These are phyloP conservation scores for Coboldia fuscipes DNA, from an alignment of 1,140 invertebrate genomes.

Conservation along the genomic window DNA sequence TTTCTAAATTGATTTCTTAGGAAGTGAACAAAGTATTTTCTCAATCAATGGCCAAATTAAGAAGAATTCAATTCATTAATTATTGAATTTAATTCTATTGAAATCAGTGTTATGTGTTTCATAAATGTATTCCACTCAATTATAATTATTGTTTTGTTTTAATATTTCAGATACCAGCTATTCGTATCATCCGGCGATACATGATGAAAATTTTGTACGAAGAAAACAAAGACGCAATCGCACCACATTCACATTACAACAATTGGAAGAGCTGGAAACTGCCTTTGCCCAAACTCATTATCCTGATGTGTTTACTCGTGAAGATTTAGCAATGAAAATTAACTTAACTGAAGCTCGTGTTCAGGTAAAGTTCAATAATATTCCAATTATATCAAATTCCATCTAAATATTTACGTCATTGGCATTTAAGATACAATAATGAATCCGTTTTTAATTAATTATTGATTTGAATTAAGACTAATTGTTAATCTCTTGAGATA, in stretches of 20 bases:
- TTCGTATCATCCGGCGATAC: conserved; percentile 79
- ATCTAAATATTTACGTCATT: neutral
- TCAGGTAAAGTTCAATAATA: conserved; percentile 43
- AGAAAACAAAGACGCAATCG: conserved; percentile 87
- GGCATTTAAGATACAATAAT: too few relatives aligned
- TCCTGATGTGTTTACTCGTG: conserved; percentile 91
- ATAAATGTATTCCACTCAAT: too few relatives aligned
- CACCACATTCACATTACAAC: conserved; percentile 91
- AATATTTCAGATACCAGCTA: conserved; percentile 60
- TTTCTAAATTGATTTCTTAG: too few relatives aligned
- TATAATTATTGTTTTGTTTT: conserved; percentile 7
- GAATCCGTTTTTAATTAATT: too few relatives aligned
- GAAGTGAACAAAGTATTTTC: too few relatives aligned
- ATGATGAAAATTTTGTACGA: conserved; percentile 90
- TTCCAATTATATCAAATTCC: too few relatives aligned
- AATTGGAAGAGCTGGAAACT: conserved; percentile 91
- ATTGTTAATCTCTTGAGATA: too few relatives aligned
- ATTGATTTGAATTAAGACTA: too few relatives aligned
- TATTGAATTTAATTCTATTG: too few relatives aligned
- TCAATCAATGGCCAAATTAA: too few relatives aligned
- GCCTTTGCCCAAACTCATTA: conserved; percentile 96
- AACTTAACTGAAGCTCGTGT: conserved; percentile 93
- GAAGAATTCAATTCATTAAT: too few relatives aligned
- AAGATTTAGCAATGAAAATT: conserved; percentile 96
- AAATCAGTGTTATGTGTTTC: too few relatives aligned